phyloP scores from a whole-genome alignment of 2,797 vertebrate genomes.

The Pseudotriccus pelzelni region DNA sequence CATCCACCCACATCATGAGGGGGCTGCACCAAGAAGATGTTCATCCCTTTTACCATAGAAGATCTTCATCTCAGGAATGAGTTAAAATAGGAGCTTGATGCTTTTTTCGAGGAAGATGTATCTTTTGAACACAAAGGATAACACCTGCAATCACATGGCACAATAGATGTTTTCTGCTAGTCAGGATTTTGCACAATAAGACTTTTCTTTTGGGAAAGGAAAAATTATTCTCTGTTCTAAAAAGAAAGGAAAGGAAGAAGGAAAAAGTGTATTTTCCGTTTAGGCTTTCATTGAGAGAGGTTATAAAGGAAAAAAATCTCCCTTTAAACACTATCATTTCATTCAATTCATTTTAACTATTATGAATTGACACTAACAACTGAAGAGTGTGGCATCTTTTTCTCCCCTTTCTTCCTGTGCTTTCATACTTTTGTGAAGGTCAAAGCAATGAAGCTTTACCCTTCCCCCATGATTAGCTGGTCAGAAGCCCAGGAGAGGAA shows the following conservation, averaged over 20 bases:
- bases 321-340: neutral
- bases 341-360: neutral
- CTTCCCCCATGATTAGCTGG: neutral
- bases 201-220: neutral
- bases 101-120: neutral
- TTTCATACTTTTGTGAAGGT: constrained; percentile 2
- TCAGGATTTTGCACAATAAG: neutral
- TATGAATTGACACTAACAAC: neutral
- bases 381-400: neutral
- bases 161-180: neutral
- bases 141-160: neutral
- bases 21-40: neutral
- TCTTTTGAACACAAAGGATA: neutral
- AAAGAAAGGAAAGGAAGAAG: neutral
- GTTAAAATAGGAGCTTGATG: neutral
- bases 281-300: neutral
- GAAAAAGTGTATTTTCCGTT: neutral
- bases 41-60: neutral
- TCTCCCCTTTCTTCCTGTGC: neutral
- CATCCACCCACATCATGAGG: too few relatives aligned
- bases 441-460: constrained; percentile 4
- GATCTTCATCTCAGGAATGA: neutral
- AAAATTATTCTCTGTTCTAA: neutral
- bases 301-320: neutral
- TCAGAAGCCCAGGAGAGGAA: neutral